Percentiles rank a stretch among this genome's conserved stretches.
Conservation (phyloP, 2,888 invertebrate genomes). For the Leucozona laternaria region DNA sequence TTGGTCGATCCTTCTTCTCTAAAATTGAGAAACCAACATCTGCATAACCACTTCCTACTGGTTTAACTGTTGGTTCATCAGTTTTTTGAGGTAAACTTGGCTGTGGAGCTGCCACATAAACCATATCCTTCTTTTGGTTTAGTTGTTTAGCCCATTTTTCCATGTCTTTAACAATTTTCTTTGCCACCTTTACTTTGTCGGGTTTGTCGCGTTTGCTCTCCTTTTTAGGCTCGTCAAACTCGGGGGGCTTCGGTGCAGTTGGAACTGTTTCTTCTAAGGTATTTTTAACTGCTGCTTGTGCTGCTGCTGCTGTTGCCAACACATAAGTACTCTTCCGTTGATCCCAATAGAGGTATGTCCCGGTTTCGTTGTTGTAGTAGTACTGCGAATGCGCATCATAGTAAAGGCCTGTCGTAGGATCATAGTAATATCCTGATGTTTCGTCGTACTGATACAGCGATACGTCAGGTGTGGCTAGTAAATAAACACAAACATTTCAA, state of each 20-base stretch:
- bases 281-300: conserved; percentile 81
- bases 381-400: conserved; percentile 98
- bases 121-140: conserved; percentile 95
- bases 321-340: conserved; percentile 87
- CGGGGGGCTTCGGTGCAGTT: conserved; percentile 59
- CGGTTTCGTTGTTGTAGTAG: conserved; percentile 96
- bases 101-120: conserved; percentile 80
- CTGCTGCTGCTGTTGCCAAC: conserved; percentile 80
- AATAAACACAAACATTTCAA: neutral
- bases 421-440: conserved; percentile 97
- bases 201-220: conserved; percentile 88
- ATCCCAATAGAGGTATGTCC: conserved; percentile 98
- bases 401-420: conserved; percentile 95
- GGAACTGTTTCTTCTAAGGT: conserved; percentile 77
- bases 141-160: conserved; percentile 97
- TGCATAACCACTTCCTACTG: conserved; percentile 87
- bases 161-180: conserved; percentile 96
- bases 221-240: conserved; percentile 79
- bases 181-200: conserved; percentile 98
- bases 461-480: conserved; percentile 90
- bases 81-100: conserved; percentile 78
- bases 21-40: conserved; percentile 97
- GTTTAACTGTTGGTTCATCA: conserved; percentile 77
- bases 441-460: conserved; percentile 97
- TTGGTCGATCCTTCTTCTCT: conserved; percentile 88